phyloP scores from a whole-genome alignment of 2,888 invertebrate species.

The Eupithecia pulchellata region DNA sequence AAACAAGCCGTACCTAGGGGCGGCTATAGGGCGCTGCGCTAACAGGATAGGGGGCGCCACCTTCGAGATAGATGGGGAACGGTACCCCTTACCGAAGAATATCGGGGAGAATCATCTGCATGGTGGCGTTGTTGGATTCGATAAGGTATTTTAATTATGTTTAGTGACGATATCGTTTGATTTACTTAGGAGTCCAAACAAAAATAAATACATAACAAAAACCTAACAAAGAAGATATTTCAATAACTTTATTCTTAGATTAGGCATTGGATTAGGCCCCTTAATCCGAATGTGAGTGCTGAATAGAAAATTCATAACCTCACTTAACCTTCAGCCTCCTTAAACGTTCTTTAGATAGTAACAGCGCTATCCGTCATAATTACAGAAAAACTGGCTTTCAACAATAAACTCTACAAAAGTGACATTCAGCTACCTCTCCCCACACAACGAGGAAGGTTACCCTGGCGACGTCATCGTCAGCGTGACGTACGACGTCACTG shows the following conservation, averaged over 20 bases:
- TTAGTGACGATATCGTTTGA: not conserved
- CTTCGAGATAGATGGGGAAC: constrained; percentile 81
- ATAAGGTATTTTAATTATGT: constrained; percentile 78
- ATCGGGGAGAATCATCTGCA: constrained; percentile 90
- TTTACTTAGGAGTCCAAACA: no score
- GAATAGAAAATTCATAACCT: no score
- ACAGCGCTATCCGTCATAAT: no score
- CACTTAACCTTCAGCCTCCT: no score
- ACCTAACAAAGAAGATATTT: no score
- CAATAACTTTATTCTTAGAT: no score
- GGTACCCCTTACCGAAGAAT: constrained; percentile 90
- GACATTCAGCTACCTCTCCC: constrained; percentile 89
- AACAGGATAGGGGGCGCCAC: constrained; percentile 92
- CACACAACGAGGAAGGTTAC: constrained; percentile 94
- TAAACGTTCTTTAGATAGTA: no score
- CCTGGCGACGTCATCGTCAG: constrained; percentile 92
- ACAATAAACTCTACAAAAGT: constrained; percentile 86
- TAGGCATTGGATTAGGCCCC: no score
- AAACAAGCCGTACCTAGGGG: constrained; percentile 91
- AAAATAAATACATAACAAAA: no score
- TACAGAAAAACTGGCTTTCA: constrained; percentile 88
- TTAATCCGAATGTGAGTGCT: no score
- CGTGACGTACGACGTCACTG: constrained; percentile 88
- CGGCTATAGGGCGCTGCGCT: constrained; percentile 93
- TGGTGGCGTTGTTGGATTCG: constrained; percentile 94